Base-by-base conservation (phyloP, 2,888 invertebrate species). In the Parascotia fuliginaria region DNA sequence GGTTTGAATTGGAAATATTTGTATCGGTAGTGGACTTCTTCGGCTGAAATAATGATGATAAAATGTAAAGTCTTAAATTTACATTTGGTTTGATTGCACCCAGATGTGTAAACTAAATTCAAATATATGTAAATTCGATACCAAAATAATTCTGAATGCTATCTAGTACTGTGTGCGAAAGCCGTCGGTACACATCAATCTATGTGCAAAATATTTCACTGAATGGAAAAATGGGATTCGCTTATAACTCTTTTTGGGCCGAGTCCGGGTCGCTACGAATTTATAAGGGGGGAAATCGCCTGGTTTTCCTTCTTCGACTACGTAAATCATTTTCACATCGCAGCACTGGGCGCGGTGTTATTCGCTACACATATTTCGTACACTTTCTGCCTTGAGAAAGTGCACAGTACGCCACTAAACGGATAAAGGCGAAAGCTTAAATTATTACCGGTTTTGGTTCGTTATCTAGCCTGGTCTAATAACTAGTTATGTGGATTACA, bases 291-390 rank as follows among this genome's bases (percentile, higher is more conserved):
- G 71, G 73, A 77, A 81, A 81, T 77, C 79, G 80, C 65, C 65
- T 64, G 79, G 73, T 75, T 79, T 80, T 77, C 77, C 77, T 73
- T 81, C 77, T 84, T 81, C 73, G 50, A 71, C 80, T 80, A 79
- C 83, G 79, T 88, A 85, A 87, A 89, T 88, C 84, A 87, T 88
- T 87, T 86, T 83, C 83, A 81, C 82, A 73, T 83, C 60, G 58
- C 56, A 47, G 50, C 48, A 6, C 42, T 46, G 53, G 60, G 62
- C 60, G 55, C 58, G 62, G 58, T 55, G 33, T 37, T 49, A 47
- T 59, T 69, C 60, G 68, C 64, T 68, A 65, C 64, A 68, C 65
- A 68, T 69, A 66, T 73, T 76, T 73, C 47, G 75, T 75, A 70
- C 70, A 75, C 64, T 70, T 66, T 59, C 65, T 64, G 66, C 54